A percentile compares a stretch with the other conserved stretches of the same genome.
Evolutionary conservation across 2,888 invertebrate genomes (phyloP).

Genomic region (Opisthograptis luteolata): DNA sequence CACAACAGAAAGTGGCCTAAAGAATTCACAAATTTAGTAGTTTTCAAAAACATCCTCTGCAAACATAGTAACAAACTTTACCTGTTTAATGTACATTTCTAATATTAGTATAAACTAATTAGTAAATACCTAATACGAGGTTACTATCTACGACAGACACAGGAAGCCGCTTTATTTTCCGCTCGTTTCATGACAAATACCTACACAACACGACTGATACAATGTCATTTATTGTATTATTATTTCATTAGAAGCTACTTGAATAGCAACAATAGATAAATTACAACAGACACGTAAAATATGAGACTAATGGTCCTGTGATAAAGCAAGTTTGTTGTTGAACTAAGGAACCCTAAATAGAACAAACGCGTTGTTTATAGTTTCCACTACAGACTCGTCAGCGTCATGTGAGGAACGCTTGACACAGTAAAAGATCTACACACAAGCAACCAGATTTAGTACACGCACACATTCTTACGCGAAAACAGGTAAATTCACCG

Average conservation of each 20-base stretch:
- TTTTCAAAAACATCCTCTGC: too few species aligned
- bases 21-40: too few species aligned
- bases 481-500: background rate
- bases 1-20: too few species aligned
- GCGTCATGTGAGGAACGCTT: slow-evolving; percentile 54
- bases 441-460: slow-evolving; percentile 48
- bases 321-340: slow-evolving; percentile 47
- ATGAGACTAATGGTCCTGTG: slow-evolving; percentile 39
- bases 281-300: slow-evolving; percentile 24
- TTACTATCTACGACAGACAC: background rate
- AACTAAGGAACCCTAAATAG: slow-evolving; percentile 51
- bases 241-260: background rate
- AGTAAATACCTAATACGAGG: background rate
- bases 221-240: slow-evolving; percentile 7
- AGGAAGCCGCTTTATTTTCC: slow-evolving; percentile 9
- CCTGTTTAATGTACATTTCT: too few species aligned
- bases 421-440: background rate
- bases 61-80: too few species aligned
- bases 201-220: background rate
- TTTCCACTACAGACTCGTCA: slow-evolving; percentile 55
- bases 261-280: slow-evolving; percentile 21
- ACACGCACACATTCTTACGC: slow-evolving; percentile 33
- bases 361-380: slow-evolving; percentile 50
- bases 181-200: background rate
- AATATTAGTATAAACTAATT: too few species aligned